A percentile compares a stretch with the other conserved stretches of the same genome.
These are phyloP conservation scores for Xenentodon cancila DNA, from an alignment of 2,797 vertebrate genomes.

Conservation along the genomic window DNA sequence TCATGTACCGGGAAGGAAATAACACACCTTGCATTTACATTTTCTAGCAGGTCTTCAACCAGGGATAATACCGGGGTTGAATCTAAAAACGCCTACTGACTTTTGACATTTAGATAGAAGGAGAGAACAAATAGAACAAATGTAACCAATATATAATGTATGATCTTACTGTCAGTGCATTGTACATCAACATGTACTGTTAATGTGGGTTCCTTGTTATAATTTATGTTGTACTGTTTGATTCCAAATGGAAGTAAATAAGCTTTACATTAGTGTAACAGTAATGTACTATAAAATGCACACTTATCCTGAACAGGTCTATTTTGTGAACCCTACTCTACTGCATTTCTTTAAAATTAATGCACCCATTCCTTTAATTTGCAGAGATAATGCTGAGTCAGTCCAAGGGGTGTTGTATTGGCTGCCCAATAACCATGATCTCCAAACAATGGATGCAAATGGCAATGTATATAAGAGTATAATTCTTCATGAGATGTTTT, in stretches of 20 bases:
- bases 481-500: slow-evolving; percentile 66
- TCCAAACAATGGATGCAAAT: slow-evolving; percentile 64
- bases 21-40: too few species aligned
- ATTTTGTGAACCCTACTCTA: slow-evolving; percentile 9
- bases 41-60: too few species aligned
- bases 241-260: slow-evolving; percentile 21
- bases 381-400: slow-evolving; percentile 48
- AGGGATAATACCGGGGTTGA: too few species aligned
- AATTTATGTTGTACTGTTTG: slow-evolving; percentile 5
- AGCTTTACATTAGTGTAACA: slow-evolving; percentile 23
- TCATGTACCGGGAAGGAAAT: too few species aligned
- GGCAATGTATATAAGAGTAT: slow-evolving; percentile 52
- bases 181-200: background rate
- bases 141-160: too few species aligned
- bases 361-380: slow-evolving; percentile 30
- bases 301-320: slow-evolving; percentile 29
- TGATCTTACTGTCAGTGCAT: too few species aligned
- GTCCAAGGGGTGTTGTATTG: slow-evolving; percentile 13
- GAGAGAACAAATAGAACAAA: too few species aligned
- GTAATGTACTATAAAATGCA: slow-evolving; percentile 55
- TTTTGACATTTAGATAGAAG: too few species aligned
- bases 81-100: too few species aligned
- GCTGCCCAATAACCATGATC: slow-evolving; percentile 40
- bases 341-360: slow-evolving; percentile 40
- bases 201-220: slow-evolving; percentile 4